These are phyloP conservation scores for Megathymus violae DNA, from an alignment of 1,140 invertebrate species.

Conservation along the genomic window DNA sequence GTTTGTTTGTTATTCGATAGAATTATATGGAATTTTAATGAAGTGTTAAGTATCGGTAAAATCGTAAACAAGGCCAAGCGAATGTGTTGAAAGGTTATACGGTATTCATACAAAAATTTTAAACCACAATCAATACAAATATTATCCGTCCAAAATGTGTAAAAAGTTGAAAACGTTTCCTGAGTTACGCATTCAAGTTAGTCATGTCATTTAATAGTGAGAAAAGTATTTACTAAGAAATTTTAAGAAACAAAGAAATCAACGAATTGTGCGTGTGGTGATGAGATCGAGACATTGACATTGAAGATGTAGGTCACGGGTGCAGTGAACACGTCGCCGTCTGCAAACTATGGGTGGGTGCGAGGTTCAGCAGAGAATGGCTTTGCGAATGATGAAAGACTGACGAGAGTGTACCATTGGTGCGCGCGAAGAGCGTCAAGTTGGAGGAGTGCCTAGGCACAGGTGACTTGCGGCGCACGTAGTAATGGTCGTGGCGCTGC, in stretches of 20 bases:
- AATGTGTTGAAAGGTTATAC: not conserved
- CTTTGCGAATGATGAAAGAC: constrained; percentile 36
- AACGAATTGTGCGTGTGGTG: constrained; percentile 36
- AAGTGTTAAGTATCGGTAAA: not conserved
- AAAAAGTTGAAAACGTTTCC: not conserved
- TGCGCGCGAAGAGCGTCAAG: constrained; percentile 75
- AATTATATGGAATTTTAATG: not conserved
- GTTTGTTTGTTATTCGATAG: not conserved
- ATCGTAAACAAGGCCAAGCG: not conserved
- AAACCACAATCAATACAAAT: too few species aligned
- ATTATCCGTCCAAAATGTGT: not conserved
- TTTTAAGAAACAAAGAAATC: constrained; percentile 21
- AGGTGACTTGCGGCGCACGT: constrained; percentile 78
- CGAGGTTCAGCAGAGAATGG: constrained; percentile 32
- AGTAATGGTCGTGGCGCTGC: constrained; percentile 77
- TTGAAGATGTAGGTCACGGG: constrained; percentile 41
- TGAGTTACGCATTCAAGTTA: not conserved
- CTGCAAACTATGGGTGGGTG: constrained; percentile 34
- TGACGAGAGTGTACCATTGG: constrained; percentile 69
- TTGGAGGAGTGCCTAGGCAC: constrained; percentile 70
- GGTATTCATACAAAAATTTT: not conserved
- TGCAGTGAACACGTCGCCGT: constrained; percentile 22
- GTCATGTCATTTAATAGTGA: not conserved
- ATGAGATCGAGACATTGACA: constrained; percentile 60
- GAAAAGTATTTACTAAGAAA: not conserved